These are phyloP conservation scores for Mya arenaria DNA, from an alignment of 1,140 invertebrate species.

Conservation along the genomic window DNA sequence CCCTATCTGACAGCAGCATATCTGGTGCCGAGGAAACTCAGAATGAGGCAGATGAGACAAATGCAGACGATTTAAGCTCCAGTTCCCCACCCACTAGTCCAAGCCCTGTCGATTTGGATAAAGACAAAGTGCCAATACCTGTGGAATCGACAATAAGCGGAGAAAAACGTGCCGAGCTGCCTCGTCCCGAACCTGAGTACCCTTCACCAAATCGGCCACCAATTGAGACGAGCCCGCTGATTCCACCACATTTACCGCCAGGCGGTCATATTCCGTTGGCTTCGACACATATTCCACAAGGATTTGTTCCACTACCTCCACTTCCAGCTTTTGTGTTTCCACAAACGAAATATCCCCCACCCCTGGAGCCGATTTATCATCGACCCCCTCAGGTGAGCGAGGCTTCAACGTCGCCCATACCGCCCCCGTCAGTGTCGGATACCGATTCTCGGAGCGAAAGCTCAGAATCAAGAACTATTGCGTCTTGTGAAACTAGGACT, in stretches of 20 bases:
- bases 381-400: too few relatives aligned
- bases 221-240: slow-evolving; percentile 25
- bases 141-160: slow-evolving; percentile 24
- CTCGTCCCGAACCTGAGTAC: slow-evolving; percentile 74
- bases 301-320: slow-evolving; percentile 51
- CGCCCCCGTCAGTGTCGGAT: too few relatives aligned
- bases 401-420: too few relatives aligned
- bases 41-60: slow-evolving; percentile 78
- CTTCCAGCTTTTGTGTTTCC: slow-evolving; percentile 46
- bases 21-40: slow-evolving; percentile 78
- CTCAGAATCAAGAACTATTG: too few relatives aligned
- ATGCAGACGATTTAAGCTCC: slow-evolving; percentile 76
- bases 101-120: slow-evolving; percentile 72
- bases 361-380: too few relatives aligned
- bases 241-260: slow-evolving; percentile 37
- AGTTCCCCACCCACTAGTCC: slow-evolving; percentile 75
- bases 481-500: too few relatives aligned
- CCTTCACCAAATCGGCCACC: slow-evolving; percentile 57
- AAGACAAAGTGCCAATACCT: slow-evolving; percentile 47
- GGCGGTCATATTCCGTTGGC: too few relatives aligned
- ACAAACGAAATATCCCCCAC: background rate
- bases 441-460: too few relatives aligned
- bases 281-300: slow-evolving; percentile 48
- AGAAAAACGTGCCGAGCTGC: slow-evolving; percentile 70
- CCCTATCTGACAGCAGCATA: slow-evolving; percentile 78